These are phyloP conservation scores for Lordiphosa andalusiaca DNA, from an alignment of 2,888 invertebrate genomes.

Conservation along the genomic window DNA sequence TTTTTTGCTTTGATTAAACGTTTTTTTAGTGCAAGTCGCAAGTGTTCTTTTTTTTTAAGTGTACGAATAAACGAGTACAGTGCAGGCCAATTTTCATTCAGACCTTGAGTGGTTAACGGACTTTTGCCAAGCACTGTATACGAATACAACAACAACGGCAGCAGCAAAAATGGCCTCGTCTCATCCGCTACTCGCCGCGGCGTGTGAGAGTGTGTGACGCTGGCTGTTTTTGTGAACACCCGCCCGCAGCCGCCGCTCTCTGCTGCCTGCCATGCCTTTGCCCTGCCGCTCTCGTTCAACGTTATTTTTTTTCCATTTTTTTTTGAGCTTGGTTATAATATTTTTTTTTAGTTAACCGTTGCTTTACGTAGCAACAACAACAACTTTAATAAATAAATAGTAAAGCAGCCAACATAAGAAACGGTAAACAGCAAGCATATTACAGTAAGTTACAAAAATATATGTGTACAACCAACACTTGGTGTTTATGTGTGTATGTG, in stretches of 20 bases:
- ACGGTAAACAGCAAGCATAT: constrained; percentile 13
- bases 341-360: constrained; percentile 22
- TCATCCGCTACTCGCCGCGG: constrained; percentile 55
- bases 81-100: constrained; percentile 35
- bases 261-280: not conserved
- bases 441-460: constrained; percentile 14
- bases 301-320: constrained; percentile 16
- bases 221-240: constrained; percentile 34
- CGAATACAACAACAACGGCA: constrained; percentile 16
- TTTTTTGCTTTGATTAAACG: constrained; percentile 18
- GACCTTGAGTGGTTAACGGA: constrained; percentile 16
- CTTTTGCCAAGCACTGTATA: constrained; percentile 26
- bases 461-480: not conserved
- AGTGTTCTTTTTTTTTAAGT: constrained; percentile 1
- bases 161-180: constrained; percentile 37
- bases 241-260: constrained; percentile 11
- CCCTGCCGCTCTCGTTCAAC: constrained; percentile 5
- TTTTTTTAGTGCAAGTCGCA: constrained; percentile 3
- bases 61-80: constrained; percentile 8
- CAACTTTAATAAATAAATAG: constrained; percentile 14
- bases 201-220: constrained; percentile 16
- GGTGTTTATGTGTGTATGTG: constrained; percentile 17
- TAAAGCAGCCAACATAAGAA: constrained; percentile 9
- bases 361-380: constrained; percentile 21
- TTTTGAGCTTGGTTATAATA: constrained; percentile 18